Evolutionary conservation across 2,888 invertebrate genomes (phyloP).

Genomic region (Hyles lineata): DNA sequence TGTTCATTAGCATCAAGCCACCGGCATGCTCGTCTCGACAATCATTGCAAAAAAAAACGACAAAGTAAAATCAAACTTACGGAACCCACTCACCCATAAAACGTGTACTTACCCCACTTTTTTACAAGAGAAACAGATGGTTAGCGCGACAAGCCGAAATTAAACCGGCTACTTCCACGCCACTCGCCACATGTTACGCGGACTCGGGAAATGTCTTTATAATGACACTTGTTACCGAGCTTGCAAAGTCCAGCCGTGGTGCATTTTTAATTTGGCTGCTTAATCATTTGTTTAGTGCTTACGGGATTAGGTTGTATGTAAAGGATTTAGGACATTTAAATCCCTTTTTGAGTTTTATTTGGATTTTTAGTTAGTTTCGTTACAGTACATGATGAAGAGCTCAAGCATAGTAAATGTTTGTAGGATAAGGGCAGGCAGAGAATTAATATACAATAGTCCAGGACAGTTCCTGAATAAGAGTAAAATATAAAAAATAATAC

Average conservation of each 20-base stretch:
- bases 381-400: too few species aligned
- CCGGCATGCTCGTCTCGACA: too few species aligned
- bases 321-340: neutral
- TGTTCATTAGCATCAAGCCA: too few species aligned
- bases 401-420: too few species aligned
- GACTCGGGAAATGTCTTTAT: slow-evolving; percentile 36
- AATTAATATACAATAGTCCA: too few species aligned
- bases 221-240: slow-evolving; percentile 32
- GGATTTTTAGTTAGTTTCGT: too few species aligned
- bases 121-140: slow-evolving; percentile 45
- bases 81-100: slow-evolving; percentile 10
- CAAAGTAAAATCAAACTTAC: neutral
- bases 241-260: slow-evolving; percentile 28
- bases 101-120: slow-evolving; percentile 22
- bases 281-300: slow-evolving; percentile 25
- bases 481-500: too few species aligned
- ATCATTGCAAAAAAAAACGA: neutral
- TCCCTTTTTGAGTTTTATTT: too few species aligned
- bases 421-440: too few species aligned
- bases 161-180: slow-evolving; percentile 30
- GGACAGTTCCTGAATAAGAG: too few species aligned
- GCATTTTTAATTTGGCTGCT: slow-evolving; percentile 26
- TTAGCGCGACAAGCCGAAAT: slow-evolving; percentile 38
- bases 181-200: slow-evolving; percentile 34
- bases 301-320: neutral